Evolutionary conservation across 2,113 vertebrate species (phyloP).

Genomic region (Lepus americanus): DNA sequence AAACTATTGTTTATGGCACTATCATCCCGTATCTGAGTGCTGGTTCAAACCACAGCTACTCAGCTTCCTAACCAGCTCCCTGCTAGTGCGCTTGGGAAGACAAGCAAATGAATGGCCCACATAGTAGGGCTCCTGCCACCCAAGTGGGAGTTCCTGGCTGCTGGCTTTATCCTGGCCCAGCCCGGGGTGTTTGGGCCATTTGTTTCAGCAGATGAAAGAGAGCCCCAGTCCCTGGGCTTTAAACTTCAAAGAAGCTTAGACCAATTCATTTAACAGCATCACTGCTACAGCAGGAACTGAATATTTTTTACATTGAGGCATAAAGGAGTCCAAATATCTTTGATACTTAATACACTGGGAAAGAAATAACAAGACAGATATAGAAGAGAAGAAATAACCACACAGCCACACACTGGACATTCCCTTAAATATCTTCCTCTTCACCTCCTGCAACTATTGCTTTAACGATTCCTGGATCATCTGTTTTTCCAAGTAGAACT

Average conservation of each 20-base stretch:
- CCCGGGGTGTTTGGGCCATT: too few species aligned
- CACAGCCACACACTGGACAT: neutral
- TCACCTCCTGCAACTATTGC: neutral
- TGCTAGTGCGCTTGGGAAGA: too few species aligned
- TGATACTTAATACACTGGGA: neutral
- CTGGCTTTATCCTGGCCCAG: too few species aligned
- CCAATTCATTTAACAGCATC: slow-evolving; percentile 18
- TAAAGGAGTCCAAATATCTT: slow-evolving; percentile 43
- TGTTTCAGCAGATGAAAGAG: neutral
- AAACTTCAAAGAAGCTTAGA: neutral
- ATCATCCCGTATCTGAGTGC: too few species aligned
- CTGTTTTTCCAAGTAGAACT: neutral
- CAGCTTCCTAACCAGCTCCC: too few species aligned
- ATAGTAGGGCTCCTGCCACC: too few species aligned
- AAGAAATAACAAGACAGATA: slow-evolving; percentile 17
- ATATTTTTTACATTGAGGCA: slow-evolving; percentile 20
- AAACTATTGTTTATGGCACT: too few species aligned
- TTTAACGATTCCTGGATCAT: slow-evolving; percentile 25
- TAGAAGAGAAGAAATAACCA: neutral
- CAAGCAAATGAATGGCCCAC: too few species aligned
- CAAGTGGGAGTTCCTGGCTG: too few species aligned
- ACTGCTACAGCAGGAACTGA: neutral
- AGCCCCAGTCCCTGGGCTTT: neutral
- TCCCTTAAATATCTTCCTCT: neutral
- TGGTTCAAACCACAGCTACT: too few species aligned